These are phyloP conservation scores for Hypanus sabinus DNA, from an alignment of 2,113 vertebrate species.

Conservation along the genomic window DNA sequence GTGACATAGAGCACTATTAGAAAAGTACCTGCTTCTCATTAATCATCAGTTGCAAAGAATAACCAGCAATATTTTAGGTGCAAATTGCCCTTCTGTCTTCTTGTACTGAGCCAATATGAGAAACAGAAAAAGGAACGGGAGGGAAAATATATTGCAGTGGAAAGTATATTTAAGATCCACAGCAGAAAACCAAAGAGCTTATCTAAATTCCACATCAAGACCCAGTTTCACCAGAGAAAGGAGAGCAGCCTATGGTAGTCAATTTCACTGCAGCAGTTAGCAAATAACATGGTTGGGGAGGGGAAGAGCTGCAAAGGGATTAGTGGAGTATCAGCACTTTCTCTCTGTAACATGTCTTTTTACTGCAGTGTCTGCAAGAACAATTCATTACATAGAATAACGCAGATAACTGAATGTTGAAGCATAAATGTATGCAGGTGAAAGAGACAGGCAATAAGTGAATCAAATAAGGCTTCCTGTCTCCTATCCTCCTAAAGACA, in stretches of 20 bases:
- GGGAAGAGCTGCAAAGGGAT: constrained; percentile 20
- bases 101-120: neutral
- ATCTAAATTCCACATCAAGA: neutral
- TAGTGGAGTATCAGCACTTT: constrained; percentile 28
- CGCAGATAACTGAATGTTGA: neutral
- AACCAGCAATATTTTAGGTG: neutral
- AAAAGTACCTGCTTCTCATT: neutral
- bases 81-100: neutral
- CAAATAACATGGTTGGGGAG: constrained; percentile 12
- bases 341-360: neutral
- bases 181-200: neutral
- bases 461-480: neutral
- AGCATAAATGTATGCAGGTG: neutral
- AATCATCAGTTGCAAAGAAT: neutral
- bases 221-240: neutral
- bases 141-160: too few relatives aligned
- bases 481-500: neutral
- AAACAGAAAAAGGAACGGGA: neutral
- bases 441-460: neutral
- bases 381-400: constrained; percentile 14
- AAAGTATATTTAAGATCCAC: neutral
- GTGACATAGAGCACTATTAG: neutral
- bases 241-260: neutral
- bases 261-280: neutral
- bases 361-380: constrained; percentile 27